Evolutionary conservation across 2,113 vertebrate species (phyloP), one percentile per base, ranked within the genome.

Genomic region (Alligator sinensis): DNA sequence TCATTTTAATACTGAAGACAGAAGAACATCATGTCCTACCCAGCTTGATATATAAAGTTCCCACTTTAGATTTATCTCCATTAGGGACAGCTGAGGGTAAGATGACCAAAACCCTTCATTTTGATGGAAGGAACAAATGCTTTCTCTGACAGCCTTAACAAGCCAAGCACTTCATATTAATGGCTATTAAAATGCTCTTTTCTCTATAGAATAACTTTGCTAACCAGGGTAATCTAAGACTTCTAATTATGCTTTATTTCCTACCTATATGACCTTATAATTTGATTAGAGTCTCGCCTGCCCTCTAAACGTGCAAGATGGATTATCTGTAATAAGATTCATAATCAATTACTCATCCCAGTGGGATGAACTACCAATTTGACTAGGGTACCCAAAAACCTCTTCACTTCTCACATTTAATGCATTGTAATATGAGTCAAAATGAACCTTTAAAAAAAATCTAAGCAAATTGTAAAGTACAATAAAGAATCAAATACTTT

Each of bases 241-340:
- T 87, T 89, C 63, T 93, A 96, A 95, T 59, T 93, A 95, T 66
- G 54, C 63, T 87, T 75, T 81, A 94, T 86, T 96, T 94, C 72
- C 60, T 95, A 80, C 47, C 17, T 63, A 68, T 34, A 91, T 89
- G 91, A 82, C 14, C 92, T 88, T 82, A 85, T 80, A 76, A 95
- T 96, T 94, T 95, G 84, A 94, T 85, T 88, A 92, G 59, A 57
- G 77, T 88, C 94, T 91, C 70, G 92, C 86, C 96, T 98, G 22
- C 84, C 82, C 74, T 87, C 9, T 77, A 92, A 95, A 13, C 77
- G 68, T 34, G 76, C 80, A 78, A 86, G 95, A 92, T n/a, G 82
- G 38, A 91, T 57, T 78, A 95, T 89, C 77, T 90, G 76, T 89
- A 94, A 77, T 87, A 84, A 84, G 81, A 93, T 94, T 82, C 60